Conservation (phyloP, 2,113 vertebrate species). For the Chrysemys picta region DNA sequence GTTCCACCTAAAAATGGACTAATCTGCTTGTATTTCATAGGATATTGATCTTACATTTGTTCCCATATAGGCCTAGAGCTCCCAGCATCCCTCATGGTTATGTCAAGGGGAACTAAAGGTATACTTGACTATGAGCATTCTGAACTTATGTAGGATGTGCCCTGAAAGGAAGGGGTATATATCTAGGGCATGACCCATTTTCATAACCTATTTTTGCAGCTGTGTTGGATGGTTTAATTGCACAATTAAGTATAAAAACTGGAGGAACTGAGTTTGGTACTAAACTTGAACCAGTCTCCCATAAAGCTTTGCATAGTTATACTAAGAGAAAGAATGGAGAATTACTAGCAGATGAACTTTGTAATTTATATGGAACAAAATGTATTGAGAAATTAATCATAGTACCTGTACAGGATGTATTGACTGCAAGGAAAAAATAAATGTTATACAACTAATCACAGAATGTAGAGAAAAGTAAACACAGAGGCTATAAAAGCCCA, state of each 20-base stretch:
- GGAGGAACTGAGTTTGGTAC: neutral
- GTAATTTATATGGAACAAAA: neutral
- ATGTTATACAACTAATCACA: neutral
- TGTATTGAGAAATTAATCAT: neutral
- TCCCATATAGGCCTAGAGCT: neutral
- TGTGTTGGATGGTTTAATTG: neutral
- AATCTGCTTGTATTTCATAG: neutral
- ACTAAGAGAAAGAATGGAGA: neutral
- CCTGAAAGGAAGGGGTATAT: neutral
- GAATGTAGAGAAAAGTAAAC: neutral
- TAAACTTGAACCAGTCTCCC: neutral
- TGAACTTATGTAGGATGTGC: neutral
- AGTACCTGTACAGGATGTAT: neutral
- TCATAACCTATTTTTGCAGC: neutral
- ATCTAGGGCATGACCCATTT: neutral
- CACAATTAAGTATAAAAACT: neutral
- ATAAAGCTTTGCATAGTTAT: neutral
- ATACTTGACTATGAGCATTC: neutral
- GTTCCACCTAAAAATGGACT: constrained; percentile 8
- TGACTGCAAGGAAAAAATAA: neutral
- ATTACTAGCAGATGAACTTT: neutral
- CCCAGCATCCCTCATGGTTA: neutral
- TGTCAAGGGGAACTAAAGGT: neutral
- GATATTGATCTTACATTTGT: neutral
- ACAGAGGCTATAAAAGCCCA: neutral